Evolutionary conservation across 2,888 invertebrate genomes (phyloP), one percentile per base, ranked within the genome.

Genomic region (Hanleya hanleyi): DNA sequence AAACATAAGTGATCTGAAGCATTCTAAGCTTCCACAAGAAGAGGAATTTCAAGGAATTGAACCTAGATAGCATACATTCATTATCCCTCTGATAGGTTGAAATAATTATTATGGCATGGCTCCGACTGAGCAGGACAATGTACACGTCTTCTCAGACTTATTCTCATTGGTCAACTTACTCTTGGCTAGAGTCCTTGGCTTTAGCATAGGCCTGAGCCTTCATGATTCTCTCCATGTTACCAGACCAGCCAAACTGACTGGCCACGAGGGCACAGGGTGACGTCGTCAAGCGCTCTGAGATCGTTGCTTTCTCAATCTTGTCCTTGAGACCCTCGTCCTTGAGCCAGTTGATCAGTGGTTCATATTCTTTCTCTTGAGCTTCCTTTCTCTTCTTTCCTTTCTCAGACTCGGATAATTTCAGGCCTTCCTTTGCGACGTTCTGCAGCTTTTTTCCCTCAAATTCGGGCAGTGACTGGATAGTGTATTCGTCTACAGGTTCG

Each of bases 401-500:
- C 76, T 91, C 92, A 86, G 97, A 96, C 61, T 95, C 94, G 76
- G 91, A 91, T 9, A 99, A 91, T 81, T 94, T 94, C 89, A 99
- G 95, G 38, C 98, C 98, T 92, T 99, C 99, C 92, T 99, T 99
- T 83, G 99, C 99, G 69, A 98, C 97, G 91, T 99, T 99, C 82
- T 91, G 90, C 95, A 99, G 99, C 92, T 98, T 99, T 92, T 98
- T 97, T 70, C 97, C 97, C 87, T 99, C 99, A 91, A 96, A 99
- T 92, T 99, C 99, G 1, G 99, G 98, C 90, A 99, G 92, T 62
- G 97, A 95, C 67, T 97, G 96, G 83, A 99, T 95, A 84, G 96
- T 95, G 92, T 99, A 99, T 92, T 99, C 99, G 92, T 99, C 99
- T 65, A 99, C 98, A 38, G 99, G 96, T 92, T 99, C 99, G 12